Evolutionary conservation across 1,140 invertebrate genomes (phyloP).

Genomic region (Drosophila funebris): DNA sequence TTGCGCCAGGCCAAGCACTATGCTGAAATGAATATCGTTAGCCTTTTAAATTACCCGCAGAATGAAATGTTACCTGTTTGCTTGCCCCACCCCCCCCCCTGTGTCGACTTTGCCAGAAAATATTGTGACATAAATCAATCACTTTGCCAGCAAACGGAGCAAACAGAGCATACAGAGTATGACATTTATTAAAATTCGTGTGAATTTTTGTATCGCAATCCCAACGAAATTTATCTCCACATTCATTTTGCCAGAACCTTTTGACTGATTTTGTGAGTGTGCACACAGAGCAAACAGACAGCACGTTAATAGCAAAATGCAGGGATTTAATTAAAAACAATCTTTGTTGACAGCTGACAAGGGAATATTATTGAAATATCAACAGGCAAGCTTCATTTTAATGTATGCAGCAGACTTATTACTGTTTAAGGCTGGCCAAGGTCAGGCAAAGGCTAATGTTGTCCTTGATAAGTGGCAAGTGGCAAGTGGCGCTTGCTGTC

Average conservation of each 20-base stretch:
- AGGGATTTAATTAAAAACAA: conserved; percentile 25
- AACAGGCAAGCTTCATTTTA: not conserved
- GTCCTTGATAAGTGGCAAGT: conserved; percentile 14
- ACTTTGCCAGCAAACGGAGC: conserved; percentile 32
- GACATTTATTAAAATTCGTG: conserved; percentile 63
- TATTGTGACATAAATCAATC: conserved; percentile 67
- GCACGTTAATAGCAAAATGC: conserved; percentile 1
- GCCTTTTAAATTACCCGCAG: conserved; percentile 13
- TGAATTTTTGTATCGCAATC: conserved; percentile 27
- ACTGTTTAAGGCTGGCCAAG: conserved; percentile 7
- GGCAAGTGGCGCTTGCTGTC: conserved; percentile 9
- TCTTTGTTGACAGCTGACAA: not conserved
- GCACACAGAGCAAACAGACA: not conserved
- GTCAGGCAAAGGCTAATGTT: conserved; percentile 12
- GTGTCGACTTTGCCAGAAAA: conserved; percentile 22
- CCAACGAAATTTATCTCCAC: conserved; percentile 5
- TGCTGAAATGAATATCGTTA: conserved; percentile 39
- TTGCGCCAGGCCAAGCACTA: not conserved
- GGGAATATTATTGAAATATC: not conserved
- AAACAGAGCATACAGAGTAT: conserved; percentile 26
- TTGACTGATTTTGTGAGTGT: not conserved
- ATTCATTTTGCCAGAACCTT: not conserved
- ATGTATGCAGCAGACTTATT: not conserved
- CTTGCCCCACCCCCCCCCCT: not conserved
- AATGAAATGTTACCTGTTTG: conserved; percentile 19